Conservation (phyloP, 1,140 invertebrate genomes). For the Tribolium castaneum region DNA sequence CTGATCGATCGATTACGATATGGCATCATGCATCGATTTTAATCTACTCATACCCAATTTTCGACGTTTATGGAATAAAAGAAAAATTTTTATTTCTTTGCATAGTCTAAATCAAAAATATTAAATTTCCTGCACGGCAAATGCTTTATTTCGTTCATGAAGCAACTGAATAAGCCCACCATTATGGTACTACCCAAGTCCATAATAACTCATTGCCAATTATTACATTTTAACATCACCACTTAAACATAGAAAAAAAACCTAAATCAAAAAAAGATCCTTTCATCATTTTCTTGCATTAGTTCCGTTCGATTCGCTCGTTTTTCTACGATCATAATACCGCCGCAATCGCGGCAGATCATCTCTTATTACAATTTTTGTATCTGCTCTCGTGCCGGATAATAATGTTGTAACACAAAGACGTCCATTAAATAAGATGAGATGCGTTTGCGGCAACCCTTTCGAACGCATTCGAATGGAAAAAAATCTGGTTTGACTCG, state of each 20-base stretch:
- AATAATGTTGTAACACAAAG: slow-evolving; percentile 34
- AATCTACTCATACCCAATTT: too few relatives aligned
- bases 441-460: slow-evolving; percentile 1
- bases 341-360: slow-evolving; percentile 1
- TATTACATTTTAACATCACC: not conserved
- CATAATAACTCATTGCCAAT: not conserved
- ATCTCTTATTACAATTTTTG: slow-evolving; percentile 1
- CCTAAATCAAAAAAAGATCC: slow-evolving; percentile 1
- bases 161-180: too few relatives aligned
- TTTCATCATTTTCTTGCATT: slow-evolving; percentile 26
- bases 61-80: too few relatives aligned
- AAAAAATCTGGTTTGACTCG: not conserved
- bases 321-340: not conserved
- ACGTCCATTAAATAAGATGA: slow-evolving; percentile 27
- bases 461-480: not conserved
- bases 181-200: too few relatives aligned
- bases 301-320: not conserved
- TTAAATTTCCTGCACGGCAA: too few relatives aligned
- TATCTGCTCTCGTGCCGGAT: slow-evolving; percentile 22
- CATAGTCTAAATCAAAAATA: too few relatives aligned
- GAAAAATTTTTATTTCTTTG: too few relatives aligned
- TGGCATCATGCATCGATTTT: too few relatives aligned
- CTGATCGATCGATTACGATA: too few relatives aligned
- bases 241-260: not conserved
- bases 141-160: too few relatives aligned